phyloP scores from a whole-genome alignment of 2,797 vertebrate genomes.

The Apogon talboti region DNA sequence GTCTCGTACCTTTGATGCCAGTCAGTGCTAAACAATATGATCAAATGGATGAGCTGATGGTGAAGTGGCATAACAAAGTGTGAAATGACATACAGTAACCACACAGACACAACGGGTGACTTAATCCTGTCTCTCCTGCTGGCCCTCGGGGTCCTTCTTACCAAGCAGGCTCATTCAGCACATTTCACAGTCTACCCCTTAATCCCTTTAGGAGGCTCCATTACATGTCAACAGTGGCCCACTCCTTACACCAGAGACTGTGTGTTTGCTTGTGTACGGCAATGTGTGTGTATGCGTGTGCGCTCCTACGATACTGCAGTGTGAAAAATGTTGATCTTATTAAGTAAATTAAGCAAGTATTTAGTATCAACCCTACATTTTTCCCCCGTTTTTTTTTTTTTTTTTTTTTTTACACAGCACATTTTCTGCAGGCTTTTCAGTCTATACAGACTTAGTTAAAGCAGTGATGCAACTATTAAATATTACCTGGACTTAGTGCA shows the following conservation, averaged over 20 bases:
- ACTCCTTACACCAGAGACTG: slow-evolving; percentile 39
- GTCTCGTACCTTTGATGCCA: slow-evolving; percentile 32
- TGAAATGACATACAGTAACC: slow-evolving; percentile 31
- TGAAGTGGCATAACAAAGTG: slow-evolving; percentile 39
- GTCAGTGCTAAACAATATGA: slow-evolving; percentile 28
- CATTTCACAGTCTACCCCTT: slow-evolving; percentile 76
- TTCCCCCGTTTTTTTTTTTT: too few relatives aligned
- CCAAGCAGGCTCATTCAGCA: slow-evolving; percentile 66
- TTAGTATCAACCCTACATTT: slow-evolving; percentile 9
- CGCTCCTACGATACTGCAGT: slow-evolving; percentile 7
- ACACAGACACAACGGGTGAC: slow-evolving; percentile 36
- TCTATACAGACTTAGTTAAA: neutral
- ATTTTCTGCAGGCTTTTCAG: slow-evolving; percentile 12
- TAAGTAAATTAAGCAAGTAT: slow-evolving; percentile 21
- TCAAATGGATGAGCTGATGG: slow-evolving; percentile 40
- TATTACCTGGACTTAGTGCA: neutral
- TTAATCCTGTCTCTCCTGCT: slow-evolving; percentile 66
- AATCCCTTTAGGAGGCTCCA: slow-evolving; percentile 79
- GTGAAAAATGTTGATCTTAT: slow-evolving; percentile 46
- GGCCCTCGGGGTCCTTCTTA: slow-evolving; percentile 64
- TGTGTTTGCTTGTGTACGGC: slow-evolving; percentile 3
- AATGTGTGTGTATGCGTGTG: neutral
- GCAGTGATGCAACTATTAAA: slow-evolving; percentile 4
- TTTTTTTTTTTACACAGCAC: neutral
- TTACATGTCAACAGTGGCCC: slow-evolving; percentile 73